Evolutionary conservation across 2,888 invertebrate genomes (phyloP), one percentile per base, ranked within the genome.

Genomic region (Acleris laterana): DNA sequence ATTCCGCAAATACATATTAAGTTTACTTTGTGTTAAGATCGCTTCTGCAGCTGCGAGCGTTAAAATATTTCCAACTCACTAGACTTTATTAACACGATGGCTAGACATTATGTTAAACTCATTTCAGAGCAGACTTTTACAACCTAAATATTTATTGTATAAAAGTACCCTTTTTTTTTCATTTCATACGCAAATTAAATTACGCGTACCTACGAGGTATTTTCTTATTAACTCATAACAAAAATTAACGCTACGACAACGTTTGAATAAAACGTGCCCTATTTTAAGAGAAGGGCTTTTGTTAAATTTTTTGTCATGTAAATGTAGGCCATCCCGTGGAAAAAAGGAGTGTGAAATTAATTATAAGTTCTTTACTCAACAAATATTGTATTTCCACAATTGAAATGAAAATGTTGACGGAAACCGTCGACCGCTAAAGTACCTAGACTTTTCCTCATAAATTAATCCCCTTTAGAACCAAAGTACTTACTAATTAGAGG

Each of bases 401-500:
- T 25, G 4, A 38, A 22, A 55, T 53, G 49, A 55, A 65, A 60
- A 60, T 49, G 64, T 28, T 55, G 60, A 28, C 25, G 52, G 42
- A 53, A 55, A 44, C 55, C 55, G 60, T 55, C 53, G n/a, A 53
- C 59, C 59, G 59, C 59, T 22, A 5, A 60, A 17, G 17, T 38
- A 38, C n/a, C n/a, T n/a, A 53, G 20, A 58, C 52, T 17, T 63
- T 63, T 52, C 25, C 64, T 55, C 60, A 55, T 65, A 65, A 65
- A 55, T 65, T 60, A 64, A 55, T 55, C 49, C 64, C 53, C 28
- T 65, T 65, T 42, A 55, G 60, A 49, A 28, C 55, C 28, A 42
- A 55, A 60, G 55, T 58, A 48, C 49, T 42, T 42, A 59, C 64
- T 65, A 65, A 65, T 65, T 65, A 65, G 64, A 59, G 53, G 50